Percentiles rank a stretch among this genome's conserved stretches.
Conservation (phyloP, 2,888 invertebrate species). For the Euzetes globulus region DNA sequence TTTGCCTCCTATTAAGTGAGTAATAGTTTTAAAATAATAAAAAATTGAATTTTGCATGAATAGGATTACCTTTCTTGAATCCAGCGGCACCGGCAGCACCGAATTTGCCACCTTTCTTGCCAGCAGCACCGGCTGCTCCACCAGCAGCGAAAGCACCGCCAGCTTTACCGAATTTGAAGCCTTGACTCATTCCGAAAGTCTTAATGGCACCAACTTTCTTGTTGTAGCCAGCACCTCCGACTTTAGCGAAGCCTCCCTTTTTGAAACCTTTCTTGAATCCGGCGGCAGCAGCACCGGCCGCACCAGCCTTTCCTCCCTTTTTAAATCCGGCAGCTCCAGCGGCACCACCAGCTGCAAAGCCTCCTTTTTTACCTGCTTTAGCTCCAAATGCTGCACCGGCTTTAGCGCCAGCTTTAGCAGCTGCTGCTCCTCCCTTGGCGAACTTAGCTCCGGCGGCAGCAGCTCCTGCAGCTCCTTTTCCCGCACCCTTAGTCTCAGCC, state of each 20-base stretch:
- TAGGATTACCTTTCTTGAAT: constrained; percentile 25
- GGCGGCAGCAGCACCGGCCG: constrained; percentile 17
- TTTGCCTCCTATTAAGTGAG: constrained; percentile 26
- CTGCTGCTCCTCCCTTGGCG: constrained; percentile 5
- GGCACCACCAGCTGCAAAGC: constrained; percentile 7
- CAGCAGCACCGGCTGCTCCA: constrained; percentile 24
- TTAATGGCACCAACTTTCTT: constrained; percentile 33
- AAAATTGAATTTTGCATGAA: neutral
- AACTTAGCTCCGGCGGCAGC: neutral
- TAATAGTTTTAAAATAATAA: neutral
- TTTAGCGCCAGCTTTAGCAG: neutral
- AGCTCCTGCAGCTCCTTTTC: neutral
- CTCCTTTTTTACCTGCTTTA: neutral
- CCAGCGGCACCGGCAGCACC: neutral
- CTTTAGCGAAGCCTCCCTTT: constrained; percentile 30
- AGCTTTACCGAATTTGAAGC: constrained; percentile 36
- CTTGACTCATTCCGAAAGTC: constrained; percentile 32
- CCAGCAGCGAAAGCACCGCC: constrained; percentile 35
- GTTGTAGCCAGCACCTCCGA: constrained; percentile 31
- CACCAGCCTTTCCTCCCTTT: constrained; percentile 16
- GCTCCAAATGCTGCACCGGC: neutral
- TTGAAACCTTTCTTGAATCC: constrained; percentile 24
- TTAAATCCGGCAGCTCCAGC: constrained; percentile 13
- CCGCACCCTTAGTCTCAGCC: neutral
- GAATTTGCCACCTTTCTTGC: neutral